Evolutionary conservation across 2,797 vertebrate genomes (phyloP), one percentile per base, ranked within the genome.

Genomic region (Poecilia velifera): DNA sequence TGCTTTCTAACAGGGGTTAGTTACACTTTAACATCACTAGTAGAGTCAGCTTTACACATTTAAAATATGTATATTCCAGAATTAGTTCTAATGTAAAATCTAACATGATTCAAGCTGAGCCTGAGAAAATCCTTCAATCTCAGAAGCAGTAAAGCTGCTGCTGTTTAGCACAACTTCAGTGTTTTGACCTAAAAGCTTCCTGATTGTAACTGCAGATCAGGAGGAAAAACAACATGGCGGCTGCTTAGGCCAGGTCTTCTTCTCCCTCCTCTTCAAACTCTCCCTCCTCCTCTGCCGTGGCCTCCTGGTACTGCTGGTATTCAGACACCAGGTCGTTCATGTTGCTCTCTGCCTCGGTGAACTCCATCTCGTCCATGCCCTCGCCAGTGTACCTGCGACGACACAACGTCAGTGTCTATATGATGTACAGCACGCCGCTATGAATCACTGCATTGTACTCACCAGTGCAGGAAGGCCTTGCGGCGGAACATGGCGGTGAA

Each of bases 311-410:
- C 91, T 97, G 97, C 93, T 98, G 97, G 92, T 98, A 97, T 86
- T 98, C 97, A 0, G 97, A 97, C 74, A 98, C 97, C 92, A 97
- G 95, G 95, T 97, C 97, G 16, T 97, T 97, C 97, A 97, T 97
- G 93, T 98, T 97, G 96, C 97, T 99, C 93, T 99, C 98, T 0
- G 98, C 98, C 88, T 98, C 98, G 0, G 97, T 98, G 95, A 98
- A 98, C 96, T 96, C 96, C 93, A 97, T 99, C 96, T 99, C 98
- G 4, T 99, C 98, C 98, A 99, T 99, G 59, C 98, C 98, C 88
- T 99, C 98, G 0, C 98, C 98, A 0, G 98, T 98, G 96, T 99
- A 99, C 98, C 98, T 62, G 57, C 0, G 22, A 55, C 1, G 1
- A 12, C 53, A 55, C 53, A n/a, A 1, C 1, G 9, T 55, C 53